Base-by-base conservation (phyloP, 2,113 vertebrate genomes). In the Odocoileus virginianus region DNA sequence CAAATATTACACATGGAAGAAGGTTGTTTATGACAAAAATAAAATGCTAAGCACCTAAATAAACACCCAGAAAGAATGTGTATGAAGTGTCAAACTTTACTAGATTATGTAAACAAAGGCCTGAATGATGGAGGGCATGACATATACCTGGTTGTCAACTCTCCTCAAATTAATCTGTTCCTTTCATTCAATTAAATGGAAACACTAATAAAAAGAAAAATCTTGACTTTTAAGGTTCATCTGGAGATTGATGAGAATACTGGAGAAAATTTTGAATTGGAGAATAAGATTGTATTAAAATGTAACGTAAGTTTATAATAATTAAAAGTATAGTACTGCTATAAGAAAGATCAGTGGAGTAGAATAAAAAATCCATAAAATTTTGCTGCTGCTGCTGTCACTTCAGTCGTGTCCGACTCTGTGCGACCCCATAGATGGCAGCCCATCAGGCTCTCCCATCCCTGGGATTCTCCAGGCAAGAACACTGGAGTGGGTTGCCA, bases 11-110 rank as follows among this genome's bases (percentile, higher is more conserved):
- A 47, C 27, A 33, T 2, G 30, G 36, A 16, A 40, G 2, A 7
- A 81, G 28, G 3, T 57, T 87, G 50, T 93, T 91, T 94, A 71
- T 15, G 76, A 85, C 33, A 55, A 12, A 55, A 91, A 58, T 47
- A 76, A 88, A 71, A 79, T 36, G 1, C n/a, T 90, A 87, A 92
- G 61, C 82, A 94, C 50, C 83, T 92, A 50, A 91, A 55, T 79
- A 95, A 93, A 58, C 54, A 33, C 30, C 0, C 11, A 83, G 17
- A 52, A 90, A 45, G 40, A 67, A 89, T 84, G n/a, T 83, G 2
- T 83, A 17, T 64, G 10, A 94, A 50, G 3, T n/a, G 1, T 52
- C 21, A 85, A 91, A 64, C 25, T 21, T 43, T 64, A 27, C 43
- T 76, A 28, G 58, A 40, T 61, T 14, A 61, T 30, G 8, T 67